Evolutionary conservation across 2,888 invertebrate genomes (phyloP).

Genomic region (Andrena camellia): DNA sequence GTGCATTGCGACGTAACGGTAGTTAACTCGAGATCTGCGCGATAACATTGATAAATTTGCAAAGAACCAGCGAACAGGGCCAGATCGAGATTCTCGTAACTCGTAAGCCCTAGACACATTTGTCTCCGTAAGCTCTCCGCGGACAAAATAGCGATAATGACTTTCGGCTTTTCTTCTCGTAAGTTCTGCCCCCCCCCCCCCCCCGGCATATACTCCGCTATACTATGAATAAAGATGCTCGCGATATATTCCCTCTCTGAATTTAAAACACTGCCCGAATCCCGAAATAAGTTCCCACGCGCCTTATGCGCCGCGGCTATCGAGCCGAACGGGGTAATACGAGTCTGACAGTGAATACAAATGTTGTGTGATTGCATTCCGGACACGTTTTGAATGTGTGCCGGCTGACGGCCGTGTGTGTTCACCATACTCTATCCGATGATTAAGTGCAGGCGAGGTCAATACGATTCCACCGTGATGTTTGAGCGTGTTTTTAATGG

Average conservation of each 20-base stretch:
- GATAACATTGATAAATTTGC: conserved; percentile 12
- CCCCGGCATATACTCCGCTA: background rate
- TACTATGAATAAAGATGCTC: background rate
- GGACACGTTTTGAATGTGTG: conserved; percentile 14
- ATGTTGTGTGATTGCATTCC: conserved; percentile 5
- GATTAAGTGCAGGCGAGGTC: conserved; percentile 2
- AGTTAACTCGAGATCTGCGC: conserved; percentile 18
- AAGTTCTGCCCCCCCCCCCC: background rate
- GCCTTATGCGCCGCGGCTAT: conserved; percentile 6
- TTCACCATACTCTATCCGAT: background rate
- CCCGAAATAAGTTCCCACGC: background rate
- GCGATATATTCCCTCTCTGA: background rate
- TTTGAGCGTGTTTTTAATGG: conserved; percentile 7
- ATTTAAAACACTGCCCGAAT: background rate
- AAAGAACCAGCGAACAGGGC: conserved; percentile 9
- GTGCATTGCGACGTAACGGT: conserved; percentile 12
- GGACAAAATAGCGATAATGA: background rate
- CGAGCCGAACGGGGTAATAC: conserved; percentile 1
- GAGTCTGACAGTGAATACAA: background rate
- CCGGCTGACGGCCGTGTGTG: background rate
- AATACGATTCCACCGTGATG: background rate
- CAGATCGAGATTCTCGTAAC: too few species aligned
- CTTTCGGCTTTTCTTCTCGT: background rate
- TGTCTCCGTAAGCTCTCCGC: background rate
- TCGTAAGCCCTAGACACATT: too few species aligned